A percentile compares a stretch with the other conserved stretches of the same genome.
Evolutionary conservation across 2,113 vertebrate genomes (phyloP).

Genomic region (Drymodes brunneopygia): DNA sequence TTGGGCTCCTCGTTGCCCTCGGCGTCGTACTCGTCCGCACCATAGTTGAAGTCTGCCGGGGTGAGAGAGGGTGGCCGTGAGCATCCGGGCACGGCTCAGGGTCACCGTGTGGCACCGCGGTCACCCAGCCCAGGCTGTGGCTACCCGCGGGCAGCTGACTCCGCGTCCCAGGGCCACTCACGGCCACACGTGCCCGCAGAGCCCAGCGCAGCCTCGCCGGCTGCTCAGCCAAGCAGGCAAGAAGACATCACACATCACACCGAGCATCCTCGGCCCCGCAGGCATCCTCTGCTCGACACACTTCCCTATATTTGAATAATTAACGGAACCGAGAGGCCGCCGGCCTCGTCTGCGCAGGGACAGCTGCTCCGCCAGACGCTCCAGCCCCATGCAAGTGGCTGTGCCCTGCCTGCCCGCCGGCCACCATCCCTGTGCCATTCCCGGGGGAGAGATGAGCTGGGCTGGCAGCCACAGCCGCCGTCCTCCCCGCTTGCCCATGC

Average conservation of each 20-base stretch:
- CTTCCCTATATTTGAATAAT: constrained; percentile 57
- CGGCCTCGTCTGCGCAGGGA: background rate
- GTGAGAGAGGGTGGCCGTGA: constrained; percentile 68
- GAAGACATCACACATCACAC: background rate
- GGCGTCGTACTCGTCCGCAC: constrained; percentile 92
- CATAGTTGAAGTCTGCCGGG: constrained; percentile 93
- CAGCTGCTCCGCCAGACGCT: constrained; percentile 32
- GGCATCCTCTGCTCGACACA: background rate
- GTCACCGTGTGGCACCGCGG: background rate
- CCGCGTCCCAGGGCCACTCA: accelerated
- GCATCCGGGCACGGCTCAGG: background rate
- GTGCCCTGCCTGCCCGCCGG: background rate
- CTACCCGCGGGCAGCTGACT: background rate
- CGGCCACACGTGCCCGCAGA: too few relatives aligned
- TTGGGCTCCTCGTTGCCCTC: constrained; percentile 92
- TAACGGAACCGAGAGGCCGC: background rate
- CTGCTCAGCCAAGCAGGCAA: background rate
- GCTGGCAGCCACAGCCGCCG: background rate
- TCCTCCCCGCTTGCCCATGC: accelerated
- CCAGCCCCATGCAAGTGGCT: background rate
- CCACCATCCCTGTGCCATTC: background rate
- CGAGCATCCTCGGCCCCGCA: background rate
- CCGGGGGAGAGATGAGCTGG: background rate
- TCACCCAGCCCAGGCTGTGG: background rate
- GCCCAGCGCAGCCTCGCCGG: background rate